phyloP scores from a whole-genome alignment of 2,797 vertebrate species.

The Agapornis canus region DNA sequence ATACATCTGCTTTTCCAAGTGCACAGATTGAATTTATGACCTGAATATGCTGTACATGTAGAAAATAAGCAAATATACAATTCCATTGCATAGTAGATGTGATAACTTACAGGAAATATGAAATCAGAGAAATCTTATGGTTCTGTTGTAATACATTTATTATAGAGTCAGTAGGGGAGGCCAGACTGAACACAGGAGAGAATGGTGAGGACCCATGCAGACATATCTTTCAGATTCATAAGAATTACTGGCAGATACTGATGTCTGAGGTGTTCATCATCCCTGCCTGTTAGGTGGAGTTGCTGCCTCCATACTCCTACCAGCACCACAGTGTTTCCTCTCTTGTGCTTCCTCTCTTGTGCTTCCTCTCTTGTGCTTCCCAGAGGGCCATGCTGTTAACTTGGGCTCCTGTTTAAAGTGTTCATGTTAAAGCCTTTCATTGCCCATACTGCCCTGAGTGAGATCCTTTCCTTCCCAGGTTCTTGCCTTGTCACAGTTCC shows the following conservation, averaged over 20 bases:
- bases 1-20: not conserved
- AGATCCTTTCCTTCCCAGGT: not conserved
- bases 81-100: not conserved
- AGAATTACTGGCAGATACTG: not conserved
- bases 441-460: not conserved
- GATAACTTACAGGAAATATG: slow-evolving; percentile 8
- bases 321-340: not conserved
- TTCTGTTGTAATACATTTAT: not conserved
- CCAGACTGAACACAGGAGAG: not conserved
- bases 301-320: not conserved
- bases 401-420: not conserved
- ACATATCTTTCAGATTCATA: not conserved
- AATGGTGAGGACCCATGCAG: not conserved
- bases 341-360: not conserved
- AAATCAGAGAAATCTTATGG: not conserved
- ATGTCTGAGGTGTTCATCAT: not conserved
- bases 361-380: not conserved
- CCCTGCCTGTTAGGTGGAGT: not conserved
- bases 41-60: not conserved
- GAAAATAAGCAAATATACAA: slow-evolving; percentile 28
- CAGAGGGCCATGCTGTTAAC: not conserved
- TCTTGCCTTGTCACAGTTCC: not conserved
- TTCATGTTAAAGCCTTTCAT: not conserved
- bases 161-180: not conserved
- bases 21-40: not conserved